Evolutionary conservation across 2,113 vertebrate genomes (phyloP).

Genomic region (Hippocampus comes): DNA sequence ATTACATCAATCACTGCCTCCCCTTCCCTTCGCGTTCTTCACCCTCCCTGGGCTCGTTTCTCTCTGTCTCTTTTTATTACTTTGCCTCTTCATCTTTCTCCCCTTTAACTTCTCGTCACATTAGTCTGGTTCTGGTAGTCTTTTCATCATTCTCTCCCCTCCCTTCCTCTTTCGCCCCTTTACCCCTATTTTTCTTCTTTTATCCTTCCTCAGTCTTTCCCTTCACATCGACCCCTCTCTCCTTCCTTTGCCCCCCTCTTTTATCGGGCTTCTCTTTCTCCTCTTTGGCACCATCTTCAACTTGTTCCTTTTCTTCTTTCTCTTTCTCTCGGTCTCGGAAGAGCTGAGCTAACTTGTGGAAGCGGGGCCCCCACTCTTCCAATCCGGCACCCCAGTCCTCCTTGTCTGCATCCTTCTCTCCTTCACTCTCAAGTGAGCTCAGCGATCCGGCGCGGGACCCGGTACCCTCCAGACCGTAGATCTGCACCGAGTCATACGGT

Average conservation of each 20-base stretch:
- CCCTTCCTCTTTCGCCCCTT: conserved; percentile 28
- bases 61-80: conserved; percentile 74
- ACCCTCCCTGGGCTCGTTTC: conserved; percentile 65
- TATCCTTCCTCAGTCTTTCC: conserved; percentile 47
- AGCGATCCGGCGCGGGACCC: conserved; percentile 85
- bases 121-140: conserved; percentile 63
- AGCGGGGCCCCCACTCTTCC: conserved; percentile 85
- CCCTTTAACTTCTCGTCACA: conserved; percentile 71
- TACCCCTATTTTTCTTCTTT: conserved; percentile 53
- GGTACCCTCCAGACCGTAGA: conserved; percentile 84
- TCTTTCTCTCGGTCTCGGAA: conserved; percentile 76
- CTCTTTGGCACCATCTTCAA: conserved; percentile 33
- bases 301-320: conserved; percentile 51
- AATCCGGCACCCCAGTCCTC: conserved; percentile 71
- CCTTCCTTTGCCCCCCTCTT: conserved; percentile 35
- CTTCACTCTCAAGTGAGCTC: conserved; percentile 83
- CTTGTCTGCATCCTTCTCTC: conserved; percentile 68
- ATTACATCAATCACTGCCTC: conserved; percentile 76
- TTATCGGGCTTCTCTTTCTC: conserved; percentile 36
- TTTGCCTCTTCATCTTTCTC: conserved; percentile 72
- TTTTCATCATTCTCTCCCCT: conserved; percentile 65
- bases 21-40: conserved; percentile 52
- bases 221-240: conserved; percentile 34
- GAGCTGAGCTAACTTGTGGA: conserved; percentile 82
- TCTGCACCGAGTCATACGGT: conserved; percentile 87